Evolutionary conservation across 2,888 invertebrate species (phyloP).

Genomic region (Notodonta ziczac): DNA sequence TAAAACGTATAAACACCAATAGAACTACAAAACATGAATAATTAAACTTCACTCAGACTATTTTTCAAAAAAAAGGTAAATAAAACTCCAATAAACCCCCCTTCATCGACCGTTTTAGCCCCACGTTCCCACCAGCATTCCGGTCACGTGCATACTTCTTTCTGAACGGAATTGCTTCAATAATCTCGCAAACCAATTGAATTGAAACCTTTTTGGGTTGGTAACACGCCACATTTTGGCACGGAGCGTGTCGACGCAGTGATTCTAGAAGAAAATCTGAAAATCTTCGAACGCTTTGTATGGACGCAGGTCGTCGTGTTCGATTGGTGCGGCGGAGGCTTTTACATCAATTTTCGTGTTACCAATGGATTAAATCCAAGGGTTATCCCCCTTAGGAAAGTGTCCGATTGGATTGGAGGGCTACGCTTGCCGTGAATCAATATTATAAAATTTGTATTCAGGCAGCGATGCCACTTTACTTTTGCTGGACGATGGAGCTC

Average conservation of each 20-base stretch:
- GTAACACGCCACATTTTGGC: conserved; percentile 72
- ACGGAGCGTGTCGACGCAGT: conserved; percentile 52
- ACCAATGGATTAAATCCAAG: conserved; percentile 82
- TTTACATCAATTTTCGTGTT: conserved; percentile 84
- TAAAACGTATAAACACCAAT: background rate
- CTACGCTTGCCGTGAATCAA: conserved; percentile 72
- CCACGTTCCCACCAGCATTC: conserved; percentile 55
- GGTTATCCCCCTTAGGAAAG: conserved; percentile 72
- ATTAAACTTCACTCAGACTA: conserved; percentile 26
- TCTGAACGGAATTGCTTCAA: conserved; percentile 80
- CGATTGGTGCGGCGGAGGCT: conserved; percentile 64
- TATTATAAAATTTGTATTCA: conserved; percentile 81
- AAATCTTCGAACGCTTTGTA: conserved; percentile 74
- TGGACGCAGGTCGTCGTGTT: conserved; percentile 61
- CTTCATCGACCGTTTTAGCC: conserved; percentile 49
- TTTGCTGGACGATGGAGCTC: conserved; percentile 65
- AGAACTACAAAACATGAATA: conserved; percentile 21
- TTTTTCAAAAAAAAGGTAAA: conserved; percentile 58
- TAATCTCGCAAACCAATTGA: conserved; percentile 68
- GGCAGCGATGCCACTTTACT: conserved; percentile 63
- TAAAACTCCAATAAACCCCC: conserved; percentile 60
- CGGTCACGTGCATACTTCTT: conserved; percentile 79
- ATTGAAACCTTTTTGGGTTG: conserved; percentile 70
- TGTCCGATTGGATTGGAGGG: conserved; percentile 76
- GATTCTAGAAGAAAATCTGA: conserved; percentile 73